phyloP scores from a whole-genome alignment of 2,113 vertebrate genomes.

The Calonectris borealis region DNA sequence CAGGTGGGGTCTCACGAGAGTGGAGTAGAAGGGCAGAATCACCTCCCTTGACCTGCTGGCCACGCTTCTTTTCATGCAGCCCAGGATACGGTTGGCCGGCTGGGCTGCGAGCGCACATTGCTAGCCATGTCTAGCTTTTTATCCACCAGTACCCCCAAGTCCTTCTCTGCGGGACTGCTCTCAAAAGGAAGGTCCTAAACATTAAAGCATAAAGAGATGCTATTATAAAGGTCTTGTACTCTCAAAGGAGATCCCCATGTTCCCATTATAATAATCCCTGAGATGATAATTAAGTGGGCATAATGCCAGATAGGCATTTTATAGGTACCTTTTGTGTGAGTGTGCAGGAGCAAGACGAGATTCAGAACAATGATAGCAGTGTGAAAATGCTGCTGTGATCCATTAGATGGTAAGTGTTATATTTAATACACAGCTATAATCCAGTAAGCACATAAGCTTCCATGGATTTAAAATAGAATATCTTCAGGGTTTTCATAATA shows the following conservation, averaged over 20 bases:
- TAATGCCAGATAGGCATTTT: background rate
- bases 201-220: background rate
- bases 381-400: conserved; percentile 30
- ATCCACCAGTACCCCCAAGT: no score
- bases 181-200: background rate
- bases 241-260: background rate
- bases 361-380: conserved; percentile 4
- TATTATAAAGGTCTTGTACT: background rate
- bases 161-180: background rate
- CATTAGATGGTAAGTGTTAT: conserved; percentile 2
- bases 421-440: conserved; percentile 25
- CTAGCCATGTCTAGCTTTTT: no score
- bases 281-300: conserved; percentile 39
- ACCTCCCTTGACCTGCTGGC: background rate
- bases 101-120: no score
- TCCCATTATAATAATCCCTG: conserved; percentile 5
- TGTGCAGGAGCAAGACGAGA: background rate
- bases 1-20: background rate
- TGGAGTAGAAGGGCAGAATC: background rate
- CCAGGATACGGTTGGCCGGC: background rate
- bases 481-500: conserved; percentile 47
- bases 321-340: background rate
- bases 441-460: conserved; percentile 44
- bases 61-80: background rate
- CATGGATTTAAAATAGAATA: conserved; percentile 35